phyloP scores from a whole-genome alignment of 2,797 vertebrate species.

The Lithobates pipiens region DNA sequence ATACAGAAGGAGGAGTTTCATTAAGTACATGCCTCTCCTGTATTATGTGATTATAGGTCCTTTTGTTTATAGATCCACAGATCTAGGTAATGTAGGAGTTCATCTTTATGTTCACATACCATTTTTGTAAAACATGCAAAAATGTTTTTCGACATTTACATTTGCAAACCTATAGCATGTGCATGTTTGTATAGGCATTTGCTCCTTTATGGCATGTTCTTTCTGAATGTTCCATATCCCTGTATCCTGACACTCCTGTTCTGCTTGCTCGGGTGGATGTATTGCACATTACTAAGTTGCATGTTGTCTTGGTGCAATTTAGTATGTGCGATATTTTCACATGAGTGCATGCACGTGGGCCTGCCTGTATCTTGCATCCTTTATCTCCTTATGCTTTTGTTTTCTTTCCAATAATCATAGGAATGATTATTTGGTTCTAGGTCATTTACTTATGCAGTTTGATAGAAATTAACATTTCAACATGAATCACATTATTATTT shows the following conservation, averaged over 20 bases:
- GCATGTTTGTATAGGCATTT: constrained; percentile 69
- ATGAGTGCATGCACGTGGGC: constrained; percentile 85
- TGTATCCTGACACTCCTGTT: constrained; percentile 76
- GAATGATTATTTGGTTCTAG: not conserved
- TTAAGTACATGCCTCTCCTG: no score
- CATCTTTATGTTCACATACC: not conserved
- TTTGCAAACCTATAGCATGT: constrained; percentile 2
- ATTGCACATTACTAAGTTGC: constrained; percentile 89
- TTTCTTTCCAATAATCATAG: not conserved
- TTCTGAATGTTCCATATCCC: constrained; percentile 76
- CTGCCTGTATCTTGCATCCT: constrained; percentile 75
- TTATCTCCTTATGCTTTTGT: not conserved
- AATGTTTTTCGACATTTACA: not conserved
- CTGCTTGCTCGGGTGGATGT: constrained; percentile 84
- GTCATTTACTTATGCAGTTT: not conserved
- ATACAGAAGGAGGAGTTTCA: no score
- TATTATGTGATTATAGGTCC: no score
- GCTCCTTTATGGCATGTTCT: constrained; percentile 76
- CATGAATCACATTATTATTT: not conserved
- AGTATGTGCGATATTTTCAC: constrained; percentile 87
- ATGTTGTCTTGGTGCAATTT: constrained; percentile 86
- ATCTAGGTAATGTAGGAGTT: no score
- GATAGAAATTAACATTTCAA: not conserved
- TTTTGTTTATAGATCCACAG: no score
- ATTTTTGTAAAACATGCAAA: not conserved